phyloP scores from a whole-genome alignment of 2,888 invertebrate genomes.

The Biston betularia region DNA sequence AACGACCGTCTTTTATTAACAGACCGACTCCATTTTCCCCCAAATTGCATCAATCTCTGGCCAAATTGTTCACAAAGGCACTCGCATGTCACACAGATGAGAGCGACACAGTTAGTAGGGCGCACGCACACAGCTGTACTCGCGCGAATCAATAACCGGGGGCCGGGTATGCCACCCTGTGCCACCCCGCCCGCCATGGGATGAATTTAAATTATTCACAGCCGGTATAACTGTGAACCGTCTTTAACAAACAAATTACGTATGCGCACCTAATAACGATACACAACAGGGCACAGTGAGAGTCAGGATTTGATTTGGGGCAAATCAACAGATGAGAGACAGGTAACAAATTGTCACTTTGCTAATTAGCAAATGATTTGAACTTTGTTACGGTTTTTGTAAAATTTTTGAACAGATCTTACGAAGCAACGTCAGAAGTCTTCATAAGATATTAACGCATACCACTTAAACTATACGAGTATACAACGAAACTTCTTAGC shows the following conservation, averaged over 20 bases:
- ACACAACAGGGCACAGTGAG: slow-evolving; percentile 50
- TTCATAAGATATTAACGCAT: too few species aligned
- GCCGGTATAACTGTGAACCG: slow-evolving; percentile 83
- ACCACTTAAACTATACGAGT: too few species aligned
- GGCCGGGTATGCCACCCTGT: slow-evolving; percentile 57
- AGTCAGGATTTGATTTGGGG: slow-evolving; percentile 13
- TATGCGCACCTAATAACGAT: slow-evolving; percentile 84
- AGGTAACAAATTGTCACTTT: slow-evolving; percentile 23
- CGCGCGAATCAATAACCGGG: slow-evolving; percentile 72
- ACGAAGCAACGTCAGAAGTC: too few species aligned
- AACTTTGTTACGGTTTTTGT: not conserved
- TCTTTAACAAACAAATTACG: slow-evolving; percentile 86
- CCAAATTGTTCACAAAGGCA: slow-evolving; percentile 27
- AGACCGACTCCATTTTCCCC: slow-evolving; percentile 19
- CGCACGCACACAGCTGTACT: slow-evolving; percentile 56
- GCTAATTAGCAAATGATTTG: not conserved
- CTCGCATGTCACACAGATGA: slow-evolving; percentile 26
- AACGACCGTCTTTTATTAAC: slow-evolving; percentile 13
- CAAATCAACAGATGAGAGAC: slow-evolving; percentile 45
- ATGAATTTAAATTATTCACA: slow-evolving; percentile 86
- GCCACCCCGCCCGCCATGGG: slow-evolving; percentile 66
- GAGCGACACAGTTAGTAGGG: slow-evolving; percentile 48
- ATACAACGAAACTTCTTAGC: too few species aligned
- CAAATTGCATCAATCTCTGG: slow-evolving; percentile 24
- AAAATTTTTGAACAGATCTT: not conserved